Evolutionary conservation across 2,113 vertebrate genomes (phyloP).

Genomic region (Noturus placidus): DNA sequence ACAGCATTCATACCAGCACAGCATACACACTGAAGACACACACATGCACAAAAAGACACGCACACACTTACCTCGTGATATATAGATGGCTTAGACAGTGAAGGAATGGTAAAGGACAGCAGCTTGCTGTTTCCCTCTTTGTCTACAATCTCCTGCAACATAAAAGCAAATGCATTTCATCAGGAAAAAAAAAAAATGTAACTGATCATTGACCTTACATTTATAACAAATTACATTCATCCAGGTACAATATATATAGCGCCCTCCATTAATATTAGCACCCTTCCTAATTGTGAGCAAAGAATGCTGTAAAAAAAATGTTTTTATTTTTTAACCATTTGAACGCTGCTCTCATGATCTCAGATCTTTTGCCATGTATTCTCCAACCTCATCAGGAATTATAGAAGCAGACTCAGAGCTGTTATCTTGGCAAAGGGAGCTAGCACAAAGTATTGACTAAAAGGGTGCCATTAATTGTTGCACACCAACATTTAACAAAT

Average conservation of each 20-base stretch:
- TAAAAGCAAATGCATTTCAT: neutral
- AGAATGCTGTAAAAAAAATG: too few relatives aligned
- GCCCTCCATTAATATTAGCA: too few relatives aligned
- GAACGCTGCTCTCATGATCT: too few relatives aligned
- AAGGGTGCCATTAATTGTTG: too few relatives aligned
- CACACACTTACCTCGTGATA: slow-evolving; percentile 88
- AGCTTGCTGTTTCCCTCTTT: slow-evolving; percentile 98
- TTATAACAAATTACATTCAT: neutral
- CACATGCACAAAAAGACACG: neutral
- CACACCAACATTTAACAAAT: too few relatives aligned
- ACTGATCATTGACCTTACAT: neutral
- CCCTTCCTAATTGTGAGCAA: too few relatives aligned
- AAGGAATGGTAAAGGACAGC: slow-evolving; percentile 95
- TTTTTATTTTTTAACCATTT: too few relatives aligned
- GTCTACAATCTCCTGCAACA: slow-evolving; percentile 92
- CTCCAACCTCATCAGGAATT: too few relatives aligned
- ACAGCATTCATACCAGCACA: neutral
- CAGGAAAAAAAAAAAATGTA: neutral
- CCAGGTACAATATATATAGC: neutral
- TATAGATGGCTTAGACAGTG: slow-evolving; percentile 94
- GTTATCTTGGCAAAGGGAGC: too few relatives aligned
- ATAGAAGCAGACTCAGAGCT: too few relatives aligned
- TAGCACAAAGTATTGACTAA: too few relatives aligned
- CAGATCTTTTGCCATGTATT: too few relatives aligned
- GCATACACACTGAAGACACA: neutral